Conservation (phyloP, 2,113 vertebrate genomes). For the Cebus imitator region DNA sequence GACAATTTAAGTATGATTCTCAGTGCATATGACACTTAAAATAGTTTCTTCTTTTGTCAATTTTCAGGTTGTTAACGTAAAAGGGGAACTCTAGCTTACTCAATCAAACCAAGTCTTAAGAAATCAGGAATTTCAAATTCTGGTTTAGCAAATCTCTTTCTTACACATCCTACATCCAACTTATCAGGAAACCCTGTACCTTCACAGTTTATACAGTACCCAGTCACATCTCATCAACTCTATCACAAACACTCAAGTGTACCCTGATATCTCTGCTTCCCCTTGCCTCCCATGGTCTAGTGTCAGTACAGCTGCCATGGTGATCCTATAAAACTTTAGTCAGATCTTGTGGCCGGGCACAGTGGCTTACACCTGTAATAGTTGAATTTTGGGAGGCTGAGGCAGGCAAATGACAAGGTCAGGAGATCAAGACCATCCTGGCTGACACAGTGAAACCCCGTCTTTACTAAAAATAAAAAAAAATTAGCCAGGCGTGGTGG, state of each 20-base stretch:
- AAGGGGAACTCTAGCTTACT: constrained; percentile 45
- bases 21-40: constrained; percentile 66
- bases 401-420: no score
- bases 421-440: no score
- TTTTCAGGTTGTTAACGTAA: constrained; percentile 54
- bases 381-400: no score
- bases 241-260: neutral
- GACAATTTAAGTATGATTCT: constrained; percentile 71
- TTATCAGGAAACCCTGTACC: neutral
- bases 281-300: neutral
- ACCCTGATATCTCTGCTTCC: neutral
- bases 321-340: neutral
- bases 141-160: neutral
- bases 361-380: no score
- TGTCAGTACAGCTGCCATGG: neutral
- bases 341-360: neutral
- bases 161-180: neutral
- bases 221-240: neutral
- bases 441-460: no score
- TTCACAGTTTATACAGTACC: neutral
- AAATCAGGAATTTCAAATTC: constrained; percentile 37
- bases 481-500: no score
- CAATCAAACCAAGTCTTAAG: constrained; percentile 29
- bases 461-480: no score
- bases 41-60: constrained; percentile 70